These are phyloP conservation scores for Nymphalis c-album DNA, from an alignment of 2,888 invertebrate genomes.

Conservation along the genomic window DNA sequence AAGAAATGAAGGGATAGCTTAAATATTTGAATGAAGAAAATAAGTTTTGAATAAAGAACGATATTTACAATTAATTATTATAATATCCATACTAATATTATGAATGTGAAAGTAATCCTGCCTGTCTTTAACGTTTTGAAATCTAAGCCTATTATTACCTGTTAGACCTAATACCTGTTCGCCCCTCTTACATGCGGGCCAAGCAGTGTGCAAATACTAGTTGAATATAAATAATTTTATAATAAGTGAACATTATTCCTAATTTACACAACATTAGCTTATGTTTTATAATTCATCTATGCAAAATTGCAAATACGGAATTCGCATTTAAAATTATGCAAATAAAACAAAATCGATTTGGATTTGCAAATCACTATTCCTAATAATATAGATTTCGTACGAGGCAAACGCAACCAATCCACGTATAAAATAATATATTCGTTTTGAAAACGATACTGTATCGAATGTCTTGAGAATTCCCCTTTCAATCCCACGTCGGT, in stretches of 20 bases:
- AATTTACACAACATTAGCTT: constrained; percentile 20
- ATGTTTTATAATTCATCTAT: constrained; percentile 30
- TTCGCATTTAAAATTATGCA: constrained; percentile 33
- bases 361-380: constrained; percentile 21
- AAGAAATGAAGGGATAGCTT: neutral
- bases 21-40: neutral
- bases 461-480: constrained; percentile 30
- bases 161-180: too few relatives aligned
- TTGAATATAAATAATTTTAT: neutral
- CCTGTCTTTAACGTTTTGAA: too few relatives aligned
- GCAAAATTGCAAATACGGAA: constrained; percentile 29
- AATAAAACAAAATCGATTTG: constrained; percentile 33
- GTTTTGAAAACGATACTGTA: constrained; percentile 24
- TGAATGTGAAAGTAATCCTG: too few relatives aligned
- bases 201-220: too few relatives aligned
- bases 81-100: too few relatives aligned
- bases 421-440: constrained; percentile 6
- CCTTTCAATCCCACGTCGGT: constrained; percentile 17
- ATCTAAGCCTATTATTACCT: too few relatives aligned
- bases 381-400: constrained; percentile 17
- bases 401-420: neutral
- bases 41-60: too few relatives aligned
- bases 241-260: constrained; percentile 18
- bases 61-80: too few relatives aligned
- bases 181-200: too few relatives aligned